A percentile compares a stretch with the other conserved stretches of the same genome.
phyloP scores from a whole-genome alignment of 2,113 vertebrate genomes.

The Ophthalmolycus amberensis region DNA sequence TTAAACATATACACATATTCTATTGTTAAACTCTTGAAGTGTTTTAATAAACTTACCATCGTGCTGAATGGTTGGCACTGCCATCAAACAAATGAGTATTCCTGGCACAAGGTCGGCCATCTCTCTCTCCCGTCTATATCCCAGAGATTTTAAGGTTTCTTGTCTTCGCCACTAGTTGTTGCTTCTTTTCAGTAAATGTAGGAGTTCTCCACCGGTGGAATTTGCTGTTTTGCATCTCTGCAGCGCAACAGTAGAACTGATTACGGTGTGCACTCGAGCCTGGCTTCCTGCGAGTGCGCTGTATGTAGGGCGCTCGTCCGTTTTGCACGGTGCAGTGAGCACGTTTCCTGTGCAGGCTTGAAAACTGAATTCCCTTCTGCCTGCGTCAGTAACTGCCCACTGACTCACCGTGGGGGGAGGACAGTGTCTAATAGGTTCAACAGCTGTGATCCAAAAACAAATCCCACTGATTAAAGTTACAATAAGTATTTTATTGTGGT shows the following conservation, averaged over 20 bases:
- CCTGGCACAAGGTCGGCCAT: constrained; percentile 64
- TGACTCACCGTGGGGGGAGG: constrained; percentile 54
- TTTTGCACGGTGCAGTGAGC: constrained; percentile 31
- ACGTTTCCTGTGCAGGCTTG: constrained; percentile 69
- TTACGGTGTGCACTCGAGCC: constrained; percentile 17
- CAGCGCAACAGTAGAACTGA: constrained; percentile 13
- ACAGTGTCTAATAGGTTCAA: neutral
- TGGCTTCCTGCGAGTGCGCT: constrained; percentile 19
- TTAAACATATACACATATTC: neutral
- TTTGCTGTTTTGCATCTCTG: constrained; percentile 50
- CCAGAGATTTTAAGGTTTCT: neutral
- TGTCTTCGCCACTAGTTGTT: neutral
- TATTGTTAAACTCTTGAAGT: neutral
- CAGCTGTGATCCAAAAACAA: neutral
- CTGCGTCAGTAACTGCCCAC: constrained; percentile 52
- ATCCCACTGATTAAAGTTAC: neutral
- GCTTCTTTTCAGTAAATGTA: constrained; percentile 6
- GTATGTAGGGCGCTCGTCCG: constrained; percentile 19
- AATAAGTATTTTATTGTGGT: neutral
- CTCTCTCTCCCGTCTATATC: neutral
- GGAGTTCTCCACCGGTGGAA: constrained; percentile 30
- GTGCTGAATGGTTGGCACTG: constrained; percentile 63
- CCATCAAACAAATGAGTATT: constrained; percentile 69
- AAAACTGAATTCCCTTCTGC: constrained; percentile 61
- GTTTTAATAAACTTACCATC: constrained; percentile 62